Evolutionary conservation across 2,113 vertebrate genomes (phyloP).

Genomic region (Herpailurus yagouaroundi): DNA sequence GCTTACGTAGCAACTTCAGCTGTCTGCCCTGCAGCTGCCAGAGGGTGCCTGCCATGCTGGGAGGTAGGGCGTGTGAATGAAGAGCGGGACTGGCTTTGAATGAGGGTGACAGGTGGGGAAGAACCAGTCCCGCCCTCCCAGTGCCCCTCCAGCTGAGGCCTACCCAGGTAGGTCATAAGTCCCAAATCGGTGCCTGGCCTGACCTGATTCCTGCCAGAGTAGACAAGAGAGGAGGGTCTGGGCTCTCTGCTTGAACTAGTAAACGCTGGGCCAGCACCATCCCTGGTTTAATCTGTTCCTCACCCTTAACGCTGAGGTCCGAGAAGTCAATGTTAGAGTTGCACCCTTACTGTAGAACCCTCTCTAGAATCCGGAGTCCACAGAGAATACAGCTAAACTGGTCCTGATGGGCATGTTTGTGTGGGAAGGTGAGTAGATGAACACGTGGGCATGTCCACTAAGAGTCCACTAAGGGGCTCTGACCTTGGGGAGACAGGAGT

Average conservation of each 20-base stretch:
- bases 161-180: neutral
- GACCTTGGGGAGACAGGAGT: neutral
- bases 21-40: neutral
- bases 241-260: neutral
- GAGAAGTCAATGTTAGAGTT: neutral
- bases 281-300: neutral
- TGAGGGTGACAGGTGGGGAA: neutral
- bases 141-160: neutral
- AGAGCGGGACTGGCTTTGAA: neutral
- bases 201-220: neutral
- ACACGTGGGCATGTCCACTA: fast-evolving
- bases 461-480: neutral
- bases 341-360: fast-evolving
- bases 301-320: neutral
- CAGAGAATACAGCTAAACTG: neutral
- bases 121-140: neutral
- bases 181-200: neutral
- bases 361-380: neutral
- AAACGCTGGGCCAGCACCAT: neutral
- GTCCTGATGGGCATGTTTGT: neutral
- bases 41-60: neutral
- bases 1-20: neutral
- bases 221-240: neutral
- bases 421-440: neutral
- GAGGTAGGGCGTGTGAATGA: neutral